These are phyloP conservation scores for Darevskia nairensis DNA, from an alignment of 2,797 vertebrate species.

Conservation along the genomic window DNA sequence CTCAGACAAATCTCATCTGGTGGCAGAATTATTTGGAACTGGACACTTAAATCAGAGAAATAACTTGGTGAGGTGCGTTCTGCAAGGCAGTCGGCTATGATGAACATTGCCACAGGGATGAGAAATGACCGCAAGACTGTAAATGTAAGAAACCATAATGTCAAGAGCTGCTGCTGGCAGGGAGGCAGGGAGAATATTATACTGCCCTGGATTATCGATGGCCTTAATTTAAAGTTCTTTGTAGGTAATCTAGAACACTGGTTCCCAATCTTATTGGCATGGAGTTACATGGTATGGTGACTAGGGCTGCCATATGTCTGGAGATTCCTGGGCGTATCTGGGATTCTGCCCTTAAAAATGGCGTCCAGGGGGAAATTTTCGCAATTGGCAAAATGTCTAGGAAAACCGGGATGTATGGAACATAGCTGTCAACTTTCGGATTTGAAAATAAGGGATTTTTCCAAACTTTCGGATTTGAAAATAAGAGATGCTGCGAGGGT, in stretches of 20 bases:
- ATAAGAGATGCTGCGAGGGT: too few species aligned
- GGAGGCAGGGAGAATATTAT: background rate
- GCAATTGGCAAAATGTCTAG: too few species aligned
- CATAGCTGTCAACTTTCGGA: too few species aligned
- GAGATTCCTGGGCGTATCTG: too few species aligned
- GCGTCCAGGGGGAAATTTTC: too few species aligned
- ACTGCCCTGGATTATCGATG: background rate
- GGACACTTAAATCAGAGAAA: constrained; percentile 2
- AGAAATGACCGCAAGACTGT: background rate
- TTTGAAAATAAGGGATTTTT: too few species aligned
- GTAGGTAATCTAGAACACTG: background rate
- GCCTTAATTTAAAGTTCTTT: background rate
- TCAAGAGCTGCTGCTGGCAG: background rate
- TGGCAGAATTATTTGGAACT: background rate
- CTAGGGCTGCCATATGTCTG: too few species aligned
- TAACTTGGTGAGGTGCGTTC: background rate
- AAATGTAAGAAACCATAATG: background rate
- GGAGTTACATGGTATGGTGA: too few species aligned
- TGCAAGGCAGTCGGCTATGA: background rate
- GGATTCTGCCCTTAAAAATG: too few species aligned
- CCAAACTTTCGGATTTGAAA: too few species aligned
- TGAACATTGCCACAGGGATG: constrained; percentile 4
- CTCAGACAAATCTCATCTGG: background rate
- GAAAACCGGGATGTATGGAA: too few species aligned
- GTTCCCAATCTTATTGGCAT: too few species aligned